Evolutionary conservation across 92 coral and sea anemone species (phyloP), one percentile per base, ranked within the genome.

Genomic region (Palythoa grandiflora): DNA sequence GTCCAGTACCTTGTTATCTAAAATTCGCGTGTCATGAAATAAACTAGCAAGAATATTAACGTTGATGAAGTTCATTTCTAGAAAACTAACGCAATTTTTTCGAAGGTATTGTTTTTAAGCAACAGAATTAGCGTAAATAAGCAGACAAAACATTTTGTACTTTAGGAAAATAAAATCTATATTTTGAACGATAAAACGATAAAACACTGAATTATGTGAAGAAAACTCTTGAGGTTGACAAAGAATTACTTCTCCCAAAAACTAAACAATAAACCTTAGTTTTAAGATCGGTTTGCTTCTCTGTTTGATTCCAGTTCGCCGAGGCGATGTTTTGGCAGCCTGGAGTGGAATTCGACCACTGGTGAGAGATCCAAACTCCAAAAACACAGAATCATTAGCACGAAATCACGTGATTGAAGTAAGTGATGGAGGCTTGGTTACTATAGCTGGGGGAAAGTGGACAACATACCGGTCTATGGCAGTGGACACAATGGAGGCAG

Each of bases 371-470:
- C 99, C 98, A 10, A 97, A 93, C 78, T 95, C 98, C 35, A 95
- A 95, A 88, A 97, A 77, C 80, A 97, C 99, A 6, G 99, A 88
- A 38, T 92, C 98, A 20, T 88, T 97, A 66, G 98, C 99, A 39
- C 98, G 99, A 51, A 97, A 97, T 85, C 99, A 97, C 79, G 96
- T 97, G 89, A 95, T 97, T 78, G 94, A 92, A 8, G 92, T 97
- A 78, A 94, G 98, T 68, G 94, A 94, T 48, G 93, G 98, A 61
- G 91, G 95, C 86, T 81, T 97, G 83, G 99, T 97, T 19, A 97
- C 99, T 38, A 95, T 97, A 47, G 99, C 98, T 47, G 99, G 99
- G 3, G 99, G 99, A 9, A 97, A 97, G 77, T 97, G 99, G 99
- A 97, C 99, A 16, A 97, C 99, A 5, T 97, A 97, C 85, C 92